Evolutionary conservation across 2,888 invertebrate species (phyloP), one percentile per base, ranked within the genome.

Genomic region (Sesia bembeciformis): DNA sequence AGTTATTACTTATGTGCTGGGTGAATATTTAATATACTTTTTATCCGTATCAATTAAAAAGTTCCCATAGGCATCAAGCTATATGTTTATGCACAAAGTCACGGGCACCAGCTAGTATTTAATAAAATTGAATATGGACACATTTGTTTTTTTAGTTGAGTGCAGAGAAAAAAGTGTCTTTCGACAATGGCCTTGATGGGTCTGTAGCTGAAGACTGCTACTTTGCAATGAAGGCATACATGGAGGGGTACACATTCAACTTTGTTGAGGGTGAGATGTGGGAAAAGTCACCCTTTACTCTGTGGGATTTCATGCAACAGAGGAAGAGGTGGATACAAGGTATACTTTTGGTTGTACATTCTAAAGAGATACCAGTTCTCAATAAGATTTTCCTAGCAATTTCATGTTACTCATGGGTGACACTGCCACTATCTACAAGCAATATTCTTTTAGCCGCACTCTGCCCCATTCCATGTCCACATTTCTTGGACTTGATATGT

Each of bases 261-360:
- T 98, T 98, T 84, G 94, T 98, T 62, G 98, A 98, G 79, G 98
- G 98, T 52, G 98, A 98, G 88, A 98, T 98, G 98, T 98, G 98
- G 95, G 98, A 98, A 78, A 98, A 98, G 77, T 97, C 97, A 4
- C 98, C 98, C 3, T 98, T 98, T 79, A 96, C 97, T 3, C 84
- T 98, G 41, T 94, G 95, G 93, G 98, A 98, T 80, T 97, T 98
- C 72, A 92, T 98, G 64, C 98, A 98, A 79, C 98, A 98, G 76
- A 91, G 98, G 57, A 98, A 98, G 78, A 92, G 98, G 54, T 98
- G 98, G 98, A 92, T 98, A 54, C 96, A 97, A 90, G 97, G 97
- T 74, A 97, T 97, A 67, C 91, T 96, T 39, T 89, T 97, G 59
- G 97, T 97, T 39, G 96, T 97, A 52, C 96, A 97, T 82, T 96